Evolutionary conservation across 1,140 invertebrate genomes (phyloP).

Genomic region (Leptinotarsa defecta): DNA sequence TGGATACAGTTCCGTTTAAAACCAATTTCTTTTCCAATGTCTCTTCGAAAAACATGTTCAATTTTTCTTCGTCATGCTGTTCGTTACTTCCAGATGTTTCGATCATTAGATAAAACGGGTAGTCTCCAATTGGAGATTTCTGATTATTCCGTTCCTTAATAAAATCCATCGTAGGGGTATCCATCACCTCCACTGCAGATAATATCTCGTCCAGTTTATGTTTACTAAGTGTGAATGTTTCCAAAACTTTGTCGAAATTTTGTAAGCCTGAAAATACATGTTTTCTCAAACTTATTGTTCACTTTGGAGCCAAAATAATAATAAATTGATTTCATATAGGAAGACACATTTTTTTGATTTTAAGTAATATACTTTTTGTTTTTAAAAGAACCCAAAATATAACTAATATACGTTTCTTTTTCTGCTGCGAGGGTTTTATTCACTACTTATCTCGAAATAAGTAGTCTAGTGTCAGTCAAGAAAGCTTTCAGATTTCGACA

Average conservation of each 20-base stretch:
- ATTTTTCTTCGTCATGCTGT: constrained; percentile 84
- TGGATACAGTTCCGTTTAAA: constrained; percentile 80
- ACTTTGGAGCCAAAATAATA: too few relatives aligned
- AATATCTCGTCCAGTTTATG: constrained; percentile 82
- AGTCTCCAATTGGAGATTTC: constrained; percentile 64
- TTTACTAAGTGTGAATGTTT: constrained; percentile 75
- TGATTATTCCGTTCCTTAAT: constrained; percentile 66
- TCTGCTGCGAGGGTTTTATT: too few relatives aligned
- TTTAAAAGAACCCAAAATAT: too few relatives aligned
- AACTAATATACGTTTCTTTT: too few relatives aligned
- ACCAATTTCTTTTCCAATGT: constrained; percentile 74
- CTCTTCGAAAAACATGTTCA: constrained; percentile 76
- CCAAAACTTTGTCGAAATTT: constrained; percentile 76
- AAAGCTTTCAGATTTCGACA: too few relatives aligned
- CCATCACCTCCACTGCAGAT: constrained; percentile 93
- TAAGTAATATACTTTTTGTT: too few relatives aligned
- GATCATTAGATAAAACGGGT: constrained; percentile 87
- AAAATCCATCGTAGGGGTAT: constrained; percentile 67
- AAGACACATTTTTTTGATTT: too few relatives aligned
- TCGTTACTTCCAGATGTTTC: constrained; percentile 87
- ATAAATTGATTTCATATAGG: too few relatives aligned
- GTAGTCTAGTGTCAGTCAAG: too few relatives aligned
- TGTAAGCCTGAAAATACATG: constrained; percentile 64
- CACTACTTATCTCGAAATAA: too few relatives aligned
- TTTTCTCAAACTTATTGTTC: too few relatives aligned